Evolutionary conservation across 2,888 invertebrate genomes (phyloP), one percentile per base, ranked within the genome.

Genomic region (Oxycera nigricornis): DNA sequence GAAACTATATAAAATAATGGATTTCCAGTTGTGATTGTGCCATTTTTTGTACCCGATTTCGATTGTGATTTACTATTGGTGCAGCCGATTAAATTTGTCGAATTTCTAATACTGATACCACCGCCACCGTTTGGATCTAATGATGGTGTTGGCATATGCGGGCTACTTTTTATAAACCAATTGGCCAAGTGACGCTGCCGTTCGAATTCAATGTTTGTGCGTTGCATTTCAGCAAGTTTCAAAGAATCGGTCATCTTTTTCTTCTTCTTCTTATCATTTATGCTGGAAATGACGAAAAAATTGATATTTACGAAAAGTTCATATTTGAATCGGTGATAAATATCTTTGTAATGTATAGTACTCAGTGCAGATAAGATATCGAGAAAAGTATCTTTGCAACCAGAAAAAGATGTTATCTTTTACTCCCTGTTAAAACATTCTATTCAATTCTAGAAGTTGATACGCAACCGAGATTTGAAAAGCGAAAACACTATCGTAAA

Each of bases 161-260:
- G 84, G 79, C 85, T 83, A 78, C 84, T 85, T 79, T 85, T 85
- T 74, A 85, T 83, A 77, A 85, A 82, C 85, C 85, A 85, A 82
- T 85, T 85, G 78, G 85, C 84, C 80, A 85, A 80, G 81, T 85
- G 85, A 80, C 85, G 82, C 80, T 85, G 85, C 80, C 85, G 82
- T 80, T 85, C 85, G 77, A 84, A 84, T 78, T 85, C 85, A 79
- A 85, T 84, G 80, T 83, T 85, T 77, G 82, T 83, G 79, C 85
- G 83, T 81, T 85, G 85, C 84, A 85, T 85, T 83, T 85, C 84
- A 78, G 82, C 81, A 79, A 83, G 77, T 80, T 82, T 83, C 73
- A 82, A 80, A 76, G 83, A 82, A 79, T 83, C 83, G 78, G 82
- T 82, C 83, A 84, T 83, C 68, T 75, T 78, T n/a, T n/a, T n/a